These are phyloP conservation scores for Steinernema hermaphroditum DNA, from an alignment of 2,888 invertebrate species.

Conservation along the genomic window DNA sequence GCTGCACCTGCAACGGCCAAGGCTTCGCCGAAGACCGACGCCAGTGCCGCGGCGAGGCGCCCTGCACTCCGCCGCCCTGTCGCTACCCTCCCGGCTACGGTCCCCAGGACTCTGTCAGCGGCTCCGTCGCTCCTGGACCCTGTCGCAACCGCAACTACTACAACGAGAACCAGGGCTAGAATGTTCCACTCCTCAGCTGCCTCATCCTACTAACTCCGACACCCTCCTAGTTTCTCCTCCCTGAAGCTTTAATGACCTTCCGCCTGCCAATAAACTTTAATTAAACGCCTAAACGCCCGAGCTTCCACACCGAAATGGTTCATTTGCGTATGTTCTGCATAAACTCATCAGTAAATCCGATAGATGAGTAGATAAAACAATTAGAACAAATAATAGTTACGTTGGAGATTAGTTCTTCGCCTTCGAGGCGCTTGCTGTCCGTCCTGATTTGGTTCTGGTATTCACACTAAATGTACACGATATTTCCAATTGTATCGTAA, in stretches of 20 bases:
- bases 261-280: not conserved
- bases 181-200: not conserved
- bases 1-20: conserved; percentile 58
- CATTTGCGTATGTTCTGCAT: no score
- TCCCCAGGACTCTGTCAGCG: not conserved
- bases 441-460: no score
- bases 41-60: conserved; percentile 50
- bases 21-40: conserved; percentile 56
- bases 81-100: conserved; percentile 17
- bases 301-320: no score
- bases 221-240: not conserved
- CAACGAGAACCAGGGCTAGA: not conserved
- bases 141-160: conserved; percentile 26
- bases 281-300: not conserved
- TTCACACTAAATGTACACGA: no score
- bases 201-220: not conserved
- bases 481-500: no score
- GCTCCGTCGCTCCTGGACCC: not conserved
- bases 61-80: conserved; percentile 18
- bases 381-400: no score
- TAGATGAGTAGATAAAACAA: no score
- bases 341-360: no score
- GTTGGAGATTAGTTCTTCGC: no score
- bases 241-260: not conserved
- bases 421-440: no score